Conservation (phyloP, 2,888 invertebrate species). For the Sabatieria punctata region DNA sequence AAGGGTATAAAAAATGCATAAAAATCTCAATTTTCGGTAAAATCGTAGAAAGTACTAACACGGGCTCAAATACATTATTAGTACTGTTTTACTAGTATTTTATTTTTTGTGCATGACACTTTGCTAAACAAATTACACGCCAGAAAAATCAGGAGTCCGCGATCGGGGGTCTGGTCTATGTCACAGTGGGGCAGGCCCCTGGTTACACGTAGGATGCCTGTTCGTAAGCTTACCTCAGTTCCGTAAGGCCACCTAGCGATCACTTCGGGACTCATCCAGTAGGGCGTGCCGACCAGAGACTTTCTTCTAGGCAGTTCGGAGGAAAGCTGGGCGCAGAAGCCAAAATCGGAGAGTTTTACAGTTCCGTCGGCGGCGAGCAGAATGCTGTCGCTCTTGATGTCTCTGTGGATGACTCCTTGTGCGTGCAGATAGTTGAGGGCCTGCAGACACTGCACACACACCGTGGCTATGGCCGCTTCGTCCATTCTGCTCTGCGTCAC, state of each 20-base stretch:
- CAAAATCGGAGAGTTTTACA: conserved; percentile 59
- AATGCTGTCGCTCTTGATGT: conserved; percentile 96
- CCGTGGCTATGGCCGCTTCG: conserved; percentile 94
- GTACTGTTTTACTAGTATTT: too few species aligned
- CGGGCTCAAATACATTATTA: too few species aligned
- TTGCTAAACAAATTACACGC: too few species aligned
- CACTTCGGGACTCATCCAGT: conserved; percentile 66
- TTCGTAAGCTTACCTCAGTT: conserved; percentile 87
- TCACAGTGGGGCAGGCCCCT: too few species aligned
- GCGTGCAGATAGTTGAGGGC: conserved; percentile 87
- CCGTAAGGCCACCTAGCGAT: conserved; percentile 79
- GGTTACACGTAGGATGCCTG: too few species aligned
- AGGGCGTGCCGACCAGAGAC: conserved; percentile 94
- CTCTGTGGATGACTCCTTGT: conserved; percentile 55
- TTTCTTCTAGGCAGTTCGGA: conserved; percentile 86
- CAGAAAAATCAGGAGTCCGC: too few species aligned
- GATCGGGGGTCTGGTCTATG: too few species aligned
- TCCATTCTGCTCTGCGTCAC: conserved; percentile 91
- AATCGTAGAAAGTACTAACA: too few species aligned
- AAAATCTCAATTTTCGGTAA: too few species aligned
- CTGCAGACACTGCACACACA: conserved; percentile 68
- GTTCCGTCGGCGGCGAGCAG: conserved; percentile 83
- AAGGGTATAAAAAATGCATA: too few species aligned
- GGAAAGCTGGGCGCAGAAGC: conserved; percentile 94
- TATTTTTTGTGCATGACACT: too few species aligned